These are phyloP conservation scores for Tinea semifulvella DNA, from an alignment of 2,888 invertebrate species.

Conservation along the genomic window DNA sequence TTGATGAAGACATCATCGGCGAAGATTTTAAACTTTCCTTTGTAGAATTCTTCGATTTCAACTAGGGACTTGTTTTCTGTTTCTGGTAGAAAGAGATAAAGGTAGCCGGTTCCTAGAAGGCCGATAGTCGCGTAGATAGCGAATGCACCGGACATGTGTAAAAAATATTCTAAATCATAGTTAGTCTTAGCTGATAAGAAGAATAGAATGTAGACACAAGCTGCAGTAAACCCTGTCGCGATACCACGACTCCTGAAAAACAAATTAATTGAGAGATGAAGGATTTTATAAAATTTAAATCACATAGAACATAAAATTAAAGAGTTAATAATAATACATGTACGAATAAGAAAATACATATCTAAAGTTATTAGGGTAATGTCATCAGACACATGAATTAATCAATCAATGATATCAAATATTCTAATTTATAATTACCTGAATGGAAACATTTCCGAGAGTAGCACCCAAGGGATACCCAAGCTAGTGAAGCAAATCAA, in stretches of 20 bases:
- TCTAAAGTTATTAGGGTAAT: no score
- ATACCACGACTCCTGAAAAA: conserved; percentile 62
- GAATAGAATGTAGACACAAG: conserved; percentile 51
- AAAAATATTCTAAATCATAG: conserved; percentile 52
- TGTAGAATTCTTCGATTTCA: conserved; percentile 61
- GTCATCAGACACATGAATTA: no score
- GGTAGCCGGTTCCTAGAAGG: conserved; percentile 51
- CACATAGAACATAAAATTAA: no score
- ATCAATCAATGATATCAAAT: no score
- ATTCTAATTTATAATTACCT: no score
- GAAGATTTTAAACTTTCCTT: conserved; percentile 43
- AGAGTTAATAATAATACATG: no score
- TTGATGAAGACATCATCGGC: conserved; percentile 55
- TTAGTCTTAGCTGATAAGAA: conserved; percentile 63
- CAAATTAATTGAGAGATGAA: no score
- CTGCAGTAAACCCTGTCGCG: conserved; percentile 61
- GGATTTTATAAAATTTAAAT: no score
- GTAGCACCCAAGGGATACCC: conserved; percentile 64
- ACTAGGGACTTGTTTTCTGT: conserved; percentile 59
- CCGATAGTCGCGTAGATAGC: conserved; percentile 52
- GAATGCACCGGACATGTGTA: conserved; percentile 59
- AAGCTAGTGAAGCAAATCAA: conserved; percentile 43
- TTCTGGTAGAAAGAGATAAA: conserved; percentile 63
- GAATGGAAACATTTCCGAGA: conserved; percentile 68
- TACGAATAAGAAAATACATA: no score